phyloP scores from a whole-genome alignment of 1,140 invertebrate genomes.

The Bicyclus anynana region DNA sequence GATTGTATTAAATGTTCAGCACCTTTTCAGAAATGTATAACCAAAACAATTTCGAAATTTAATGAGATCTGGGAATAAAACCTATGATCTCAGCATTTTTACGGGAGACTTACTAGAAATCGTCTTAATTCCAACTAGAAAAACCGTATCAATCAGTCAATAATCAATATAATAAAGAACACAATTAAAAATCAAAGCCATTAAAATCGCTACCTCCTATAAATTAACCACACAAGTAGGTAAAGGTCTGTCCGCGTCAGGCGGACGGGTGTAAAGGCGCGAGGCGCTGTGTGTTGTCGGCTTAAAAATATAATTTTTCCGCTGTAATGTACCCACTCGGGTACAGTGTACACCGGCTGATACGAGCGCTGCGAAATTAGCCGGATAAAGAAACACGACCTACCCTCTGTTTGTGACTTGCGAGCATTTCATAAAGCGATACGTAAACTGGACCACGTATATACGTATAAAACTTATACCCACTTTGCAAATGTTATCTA shows the following conservation, averaged over 20 bases:
- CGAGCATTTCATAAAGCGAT: background rate
- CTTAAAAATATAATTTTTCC: slow-evolving; percentile 41
- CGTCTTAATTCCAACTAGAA: too few relatives aligned
- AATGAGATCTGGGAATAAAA: too few relatives aligned
- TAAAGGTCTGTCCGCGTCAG: slow-evolving; percentile 55
- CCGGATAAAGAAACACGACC: slow-evolving; percentile 1
- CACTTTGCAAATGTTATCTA: too few relatives aligned
- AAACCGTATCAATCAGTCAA: too few relatives aligned
- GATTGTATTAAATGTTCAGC: too few relatives aligned
- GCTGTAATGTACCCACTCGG: background rate
- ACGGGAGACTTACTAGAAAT: too few relatives aligned
- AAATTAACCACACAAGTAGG: background rate
- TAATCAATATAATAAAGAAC: too few relatives aligned
- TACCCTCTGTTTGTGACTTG: slow-evolving; percentile 13
- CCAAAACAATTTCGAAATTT: too few relatives aligned
- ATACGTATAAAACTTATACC: background rate
- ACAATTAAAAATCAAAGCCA: too few relatives aligned
- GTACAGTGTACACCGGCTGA: background rate
- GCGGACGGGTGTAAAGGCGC: slow-evolving; percentile 55
- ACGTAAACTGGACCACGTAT: background rate
- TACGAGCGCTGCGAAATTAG: slow-evolving; percentile 20
- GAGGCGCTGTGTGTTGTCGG: slow-evolving; percentile 39
- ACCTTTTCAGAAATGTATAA: too few relatives aligned
- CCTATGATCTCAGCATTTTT: too few relatives aligned
- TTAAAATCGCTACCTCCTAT: slow-evolving; percentile 30